Percentiles rank a stretch among this genome's conserved stretches.
Evolutionary conservation across 2,888 invertebrate genomes (phyloP).

Genomic region (Kryphioiulus occultus): DNA sequence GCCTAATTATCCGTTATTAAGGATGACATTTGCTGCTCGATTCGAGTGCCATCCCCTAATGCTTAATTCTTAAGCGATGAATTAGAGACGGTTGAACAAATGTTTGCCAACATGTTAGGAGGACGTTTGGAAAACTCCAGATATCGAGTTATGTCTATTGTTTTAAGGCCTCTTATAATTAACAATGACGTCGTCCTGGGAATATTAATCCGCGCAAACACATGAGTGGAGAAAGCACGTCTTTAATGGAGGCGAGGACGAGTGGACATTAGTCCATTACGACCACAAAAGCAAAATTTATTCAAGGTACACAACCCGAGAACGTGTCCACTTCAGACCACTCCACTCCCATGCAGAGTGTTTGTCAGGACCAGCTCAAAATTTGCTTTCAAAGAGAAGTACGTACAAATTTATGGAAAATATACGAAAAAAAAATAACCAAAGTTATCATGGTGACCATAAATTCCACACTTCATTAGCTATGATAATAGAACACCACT

Average conservation of each 20-base stretch:
- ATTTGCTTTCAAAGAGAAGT: too few species aligned
- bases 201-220: slow-evolving; percentile 38
- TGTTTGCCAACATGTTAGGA: slow-evolving; percentile 5
- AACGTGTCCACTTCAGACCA: slow-evolving; percentile 1
- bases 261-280: slow-evolving; percentile 21
- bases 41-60: neutral
- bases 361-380: too few species aligned
- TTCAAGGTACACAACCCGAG: neutral
- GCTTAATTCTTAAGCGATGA: slow-evolving; percentile 1
- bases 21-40: slow-evolving; percentile 21
- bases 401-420: too few species aligned
- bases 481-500: too few species aligned
- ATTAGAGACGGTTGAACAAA: neutral
- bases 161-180: slow-evolving; percentile 38
- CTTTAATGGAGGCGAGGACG: neutral
- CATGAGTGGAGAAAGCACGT: neutral
- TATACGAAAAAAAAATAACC: too few species aligned
- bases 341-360: too few species aligned
- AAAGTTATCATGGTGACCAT: too few species aligned
- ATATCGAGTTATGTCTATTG: slow-evolving; percentile 30
- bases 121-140: neutral
- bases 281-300: neutral
- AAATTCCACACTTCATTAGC: too few species aligned
- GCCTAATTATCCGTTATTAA: neutral
- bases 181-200: neutral